These are phyloP conservation scores for Dolichopus griseipennis DNA, from an alignment of 2,888 invertebrate species.

Conservation along the genomic window DNA sequence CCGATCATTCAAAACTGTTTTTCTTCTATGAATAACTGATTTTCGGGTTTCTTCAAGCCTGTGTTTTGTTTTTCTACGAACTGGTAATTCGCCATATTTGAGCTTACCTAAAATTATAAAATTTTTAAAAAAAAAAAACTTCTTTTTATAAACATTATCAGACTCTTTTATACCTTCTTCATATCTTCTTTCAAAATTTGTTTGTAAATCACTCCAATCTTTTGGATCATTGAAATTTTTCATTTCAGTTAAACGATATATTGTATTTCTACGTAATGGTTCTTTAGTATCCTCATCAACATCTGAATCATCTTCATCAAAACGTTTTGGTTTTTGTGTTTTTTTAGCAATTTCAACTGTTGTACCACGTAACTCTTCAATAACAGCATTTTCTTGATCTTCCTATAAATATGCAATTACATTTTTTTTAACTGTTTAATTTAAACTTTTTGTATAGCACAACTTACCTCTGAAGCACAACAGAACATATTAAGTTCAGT, in stretches of 20 bases:
- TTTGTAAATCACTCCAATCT: slow-evolving; percentile 40
- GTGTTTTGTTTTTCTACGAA: slow-evolving; percentile 37
- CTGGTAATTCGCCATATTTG: background rate
- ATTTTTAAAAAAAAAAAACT: background rate
- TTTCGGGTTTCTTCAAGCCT: slow-evolving; percentile 31
- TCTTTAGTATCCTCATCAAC: slow-evolving; percentile 23
- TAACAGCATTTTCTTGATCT: slow-evolving; percentile 34
- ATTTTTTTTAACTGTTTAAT: background rate
- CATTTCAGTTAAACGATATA: slow-evolving; percentile 35
- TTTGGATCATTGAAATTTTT: slow-evolving; percentile 29
- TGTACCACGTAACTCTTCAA: slow-evolving; percentile 49
- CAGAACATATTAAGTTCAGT: slow-evolving; percentile 50
- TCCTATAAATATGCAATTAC: background rate
- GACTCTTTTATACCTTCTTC: slow-evolving; percentile 28
- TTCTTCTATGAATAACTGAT: slow-evolving; percentile 30
- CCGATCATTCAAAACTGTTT: background rate
- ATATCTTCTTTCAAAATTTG: slow-evolving; percentile 38
- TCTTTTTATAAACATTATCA: slow-evolving; percentile 24
- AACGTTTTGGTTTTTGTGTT: slow-evolving; percentile 45
- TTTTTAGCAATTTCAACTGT: slow-evolving; percentile 53
- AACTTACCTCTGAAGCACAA: slow-evolving; percentile 29
- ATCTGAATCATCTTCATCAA: slow-evolving; percentile 35
- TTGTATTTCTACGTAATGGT: slow-evolving; percentile 35
- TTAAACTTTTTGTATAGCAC: background rate
- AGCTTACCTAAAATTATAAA: background rate